phyloP scores from a whole-genome alignment of 1,140 invertebrate genomes.

The Probaryconus sp. region DNA sequence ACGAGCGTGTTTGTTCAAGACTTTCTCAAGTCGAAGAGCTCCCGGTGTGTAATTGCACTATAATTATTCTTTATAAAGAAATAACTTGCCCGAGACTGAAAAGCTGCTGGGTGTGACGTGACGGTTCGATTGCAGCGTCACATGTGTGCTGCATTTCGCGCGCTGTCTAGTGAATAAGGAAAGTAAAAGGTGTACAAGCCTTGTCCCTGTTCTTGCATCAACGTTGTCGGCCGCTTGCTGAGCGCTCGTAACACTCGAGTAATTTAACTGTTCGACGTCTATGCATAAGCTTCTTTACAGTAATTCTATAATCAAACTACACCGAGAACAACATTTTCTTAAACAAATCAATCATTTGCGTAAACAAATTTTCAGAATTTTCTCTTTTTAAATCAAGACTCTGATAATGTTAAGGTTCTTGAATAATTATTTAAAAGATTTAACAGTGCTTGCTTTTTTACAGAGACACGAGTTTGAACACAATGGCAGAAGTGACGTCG shows the following conservation, averaged over 20 bases:
- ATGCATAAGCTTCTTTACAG: conserved; percentile 30
- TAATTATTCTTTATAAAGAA: conserved; percentile 24
- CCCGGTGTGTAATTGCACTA: conserved; percentile 9
- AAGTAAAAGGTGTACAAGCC: conserved; percentile 75
- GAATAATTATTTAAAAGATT: conserved; percentile 31
- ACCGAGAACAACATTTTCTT: conserved; percentile 23
- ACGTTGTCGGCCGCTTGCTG: conserved; percentile 34
- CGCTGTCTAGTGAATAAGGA: conserved; percentile 56
- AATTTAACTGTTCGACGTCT: conserved; percentile 19
- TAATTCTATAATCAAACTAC: conserved; percentile 36
- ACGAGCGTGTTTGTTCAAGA: conserved; percentile 1
- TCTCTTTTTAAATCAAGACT: too few species aligned
- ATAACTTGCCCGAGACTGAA: conserved; percentile 11
- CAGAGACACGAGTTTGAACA: conserved; percentile 81
- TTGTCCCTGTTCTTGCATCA: conserved; percentile 70
- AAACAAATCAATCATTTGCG: too few species aligned
- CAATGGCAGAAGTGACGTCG: conserved; percentile 82
- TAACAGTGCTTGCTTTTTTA: conserved; percentile 55
- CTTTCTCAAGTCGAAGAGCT: conserved; percentile 22
- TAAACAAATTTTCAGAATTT: too few species aligned
- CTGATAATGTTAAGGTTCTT: too few species aligned
- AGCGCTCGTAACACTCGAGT: conserved; percentile 45
- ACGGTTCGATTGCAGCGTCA: conserved; percentile 41
- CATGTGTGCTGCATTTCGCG: conserved; percentile 32
- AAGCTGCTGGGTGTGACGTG: conserved; percentile 45